phyloP scores from a whole-genome alignment of 2,113 vertebrate species.

The Galeopterus variegatus region DNA sequence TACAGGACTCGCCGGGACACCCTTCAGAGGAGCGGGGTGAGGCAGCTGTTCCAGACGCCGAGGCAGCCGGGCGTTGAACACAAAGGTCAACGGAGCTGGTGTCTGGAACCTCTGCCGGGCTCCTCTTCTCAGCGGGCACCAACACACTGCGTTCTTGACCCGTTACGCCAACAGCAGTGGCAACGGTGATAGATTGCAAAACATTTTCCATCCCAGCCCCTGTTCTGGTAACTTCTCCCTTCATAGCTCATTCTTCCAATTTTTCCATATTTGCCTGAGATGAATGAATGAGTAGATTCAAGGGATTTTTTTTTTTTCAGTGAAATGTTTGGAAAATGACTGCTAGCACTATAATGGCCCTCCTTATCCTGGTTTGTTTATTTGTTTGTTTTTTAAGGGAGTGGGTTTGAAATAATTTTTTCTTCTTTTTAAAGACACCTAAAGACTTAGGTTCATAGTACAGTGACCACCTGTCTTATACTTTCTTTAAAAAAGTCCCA shows the following conservation, averaged over 20 bases:
- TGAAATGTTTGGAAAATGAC: conserved; percentile 76
- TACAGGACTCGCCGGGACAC: background rate
- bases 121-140: conserved; percentile 17
- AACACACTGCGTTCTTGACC: conserved; percentile 2
- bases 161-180: background rate
- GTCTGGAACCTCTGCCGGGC: background rate
- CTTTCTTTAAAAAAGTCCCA: background rate
- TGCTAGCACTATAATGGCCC: conserved; percentile 30
- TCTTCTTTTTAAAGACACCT: conserved; percentile 43
- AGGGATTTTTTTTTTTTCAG: conserved; percentile 28
- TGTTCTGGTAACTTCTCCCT: conserved; percentile 61
- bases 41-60: background rate
- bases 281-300: conserved; percentile 84
- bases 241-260: conserved; percentile 41
- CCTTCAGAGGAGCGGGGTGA: background rate
- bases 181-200: conserved; percentile 21
- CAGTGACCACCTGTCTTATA: background rate
- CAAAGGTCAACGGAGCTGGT: conserved; percentile 27
- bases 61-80: background rate
- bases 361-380: conserved; percentile 45
- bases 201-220: conserved; percentile 75
- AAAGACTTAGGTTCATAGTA: background rate
- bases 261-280: conserved; percentile 73
- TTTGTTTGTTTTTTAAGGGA: background rate
- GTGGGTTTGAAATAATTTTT: background rate